phyloP scores from a whole-genome alignment of 2,888 invertebrate species.

The Xestia sexstrigata region DNA sequence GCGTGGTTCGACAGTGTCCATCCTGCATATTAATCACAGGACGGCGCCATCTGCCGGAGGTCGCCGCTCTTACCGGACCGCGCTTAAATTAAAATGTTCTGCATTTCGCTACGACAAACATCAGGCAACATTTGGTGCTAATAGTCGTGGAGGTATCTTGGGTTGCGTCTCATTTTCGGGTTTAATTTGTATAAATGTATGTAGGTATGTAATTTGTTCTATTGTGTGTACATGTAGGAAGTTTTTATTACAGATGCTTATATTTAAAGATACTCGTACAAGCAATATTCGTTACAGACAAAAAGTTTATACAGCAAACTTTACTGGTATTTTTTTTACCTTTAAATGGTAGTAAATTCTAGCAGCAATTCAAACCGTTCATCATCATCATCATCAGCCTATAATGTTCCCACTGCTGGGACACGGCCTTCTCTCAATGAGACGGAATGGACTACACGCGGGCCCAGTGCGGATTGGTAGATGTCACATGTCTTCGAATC shows the following conservation, averaged over 20 bases:
- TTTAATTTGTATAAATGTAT: background rate
- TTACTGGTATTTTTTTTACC: background rate
- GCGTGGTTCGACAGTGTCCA: conserved; percentile 76
- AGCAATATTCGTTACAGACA: background rate
- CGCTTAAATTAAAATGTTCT: conserved; percentile 87
- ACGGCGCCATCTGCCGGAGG: conserved; percentile 80
- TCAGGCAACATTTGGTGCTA: conserved; percentile 83
- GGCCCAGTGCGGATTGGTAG: no score
- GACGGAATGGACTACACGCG: no score
- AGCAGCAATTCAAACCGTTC: background rate
- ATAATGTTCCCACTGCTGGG: no score
- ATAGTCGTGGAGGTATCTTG: conserved; percentile 74
- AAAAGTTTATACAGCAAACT: background rate
- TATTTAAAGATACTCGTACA: background rate
- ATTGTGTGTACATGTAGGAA: background rate
- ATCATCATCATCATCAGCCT: no score
- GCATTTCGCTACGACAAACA: conserved; percentile 74
- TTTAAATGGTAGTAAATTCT: background rate
- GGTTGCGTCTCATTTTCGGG: conserved; percentile 51
- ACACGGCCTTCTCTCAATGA: no score
- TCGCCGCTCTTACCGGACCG: conserved; percentile 69
- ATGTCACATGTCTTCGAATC: no score
- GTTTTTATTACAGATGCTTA: background rate
- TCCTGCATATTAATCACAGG: conserved; percentile 88
- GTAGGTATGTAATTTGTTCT: background rate